A percentile compares a stretch with the other conserved stretches of the same genome.
Evolutionary conservation across 2,113 vertebrate species (phyloP).

Genomic region (Centropristis striata): DNA sequence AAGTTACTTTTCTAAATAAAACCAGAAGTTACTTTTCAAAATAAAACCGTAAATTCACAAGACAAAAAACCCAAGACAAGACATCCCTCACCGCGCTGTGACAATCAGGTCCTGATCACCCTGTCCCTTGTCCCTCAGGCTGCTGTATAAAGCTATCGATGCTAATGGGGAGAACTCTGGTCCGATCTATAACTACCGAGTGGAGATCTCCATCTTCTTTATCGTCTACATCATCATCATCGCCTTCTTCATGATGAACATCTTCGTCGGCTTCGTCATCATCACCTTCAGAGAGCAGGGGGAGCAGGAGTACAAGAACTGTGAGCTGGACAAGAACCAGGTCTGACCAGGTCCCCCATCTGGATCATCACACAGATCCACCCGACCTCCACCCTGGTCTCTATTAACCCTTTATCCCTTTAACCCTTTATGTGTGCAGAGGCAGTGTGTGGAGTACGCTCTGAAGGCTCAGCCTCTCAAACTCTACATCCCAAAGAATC

Average conservation of each 20-base stretch:
- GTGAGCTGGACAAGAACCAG: constrained; percentile 97
- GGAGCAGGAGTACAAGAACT: constrained; percentile 96
- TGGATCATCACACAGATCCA: too few species aligned
- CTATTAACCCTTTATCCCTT: too few species aligned
- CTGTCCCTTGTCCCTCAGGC: constrained; percentile 69
- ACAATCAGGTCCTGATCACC: too few species aligned
- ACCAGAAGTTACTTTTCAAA: too few species aligned
- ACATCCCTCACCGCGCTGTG: too few species aligned
- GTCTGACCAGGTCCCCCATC: too few species aligned
- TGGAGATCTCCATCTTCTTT: constrained; percentile 97
- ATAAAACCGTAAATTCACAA: too few species aligned
- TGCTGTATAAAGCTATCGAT: constrained; percentile 95
- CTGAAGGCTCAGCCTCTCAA: constrained; percentile 93
- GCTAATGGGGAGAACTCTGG: constrained; percentile 92
- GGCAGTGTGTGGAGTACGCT: constrained; percentile 94
- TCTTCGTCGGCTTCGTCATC: constrained; percentile 98
- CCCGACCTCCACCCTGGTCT: too few species aligned
- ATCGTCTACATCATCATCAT: constrained; percentile 99
- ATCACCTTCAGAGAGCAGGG: constrained; percentile 97
- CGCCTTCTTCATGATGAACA: constrained; percentile 99
- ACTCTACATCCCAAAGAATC: constrained; percentile 95
- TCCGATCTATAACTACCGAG: constrained; percentile 94
- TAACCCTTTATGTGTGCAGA: constrained; percentile 73
- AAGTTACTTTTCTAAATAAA: too few species aligned
- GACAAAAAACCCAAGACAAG: too few species aligned